These are phyloP conservation scores for Poicephalus meyeri DNA, from an alignment of 2,113 vertebrate genomes.

Conservation along the genomic window DNA sequence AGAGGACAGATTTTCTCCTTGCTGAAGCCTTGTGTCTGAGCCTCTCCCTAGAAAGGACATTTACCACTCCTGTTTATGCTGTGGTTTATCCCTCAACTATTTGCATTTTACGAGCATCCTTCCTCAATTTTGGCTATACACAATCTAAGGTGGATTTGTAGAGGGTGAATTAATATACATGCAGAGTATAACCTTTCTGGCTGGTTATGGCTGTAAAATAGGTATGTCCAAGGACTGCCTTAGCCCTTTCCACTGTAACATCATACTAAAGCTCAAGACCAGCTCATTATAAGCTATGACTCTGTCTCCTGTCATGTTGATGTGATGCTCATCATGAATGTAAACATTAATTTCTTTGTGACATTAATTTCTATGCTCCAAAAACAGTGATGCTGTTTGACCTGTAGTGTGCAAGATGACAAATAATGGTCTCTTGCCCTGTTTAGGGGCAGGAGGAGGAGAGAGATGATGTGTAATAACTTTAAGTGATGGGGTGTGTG, in stretches of 20 bases:
- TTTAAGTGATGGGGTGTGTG: neutral
- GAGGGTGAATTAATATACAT: neutral
- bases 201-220: neutral
- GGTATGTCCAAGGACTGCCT: neutral
- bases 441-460: neutral
- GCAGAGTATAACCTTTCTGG: neutral
- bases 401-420: neutral
- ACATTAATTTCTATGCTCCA: neutral
- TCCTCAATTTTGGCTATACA: neutral
- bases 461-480: neutral
- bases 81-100: neutral
- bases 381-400: neutral
- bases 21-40: neutral
- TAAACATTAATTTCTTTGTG: neutral
- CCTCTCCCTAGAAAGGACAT: neutral
- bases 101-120: neutral
- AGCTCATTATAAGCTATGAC: neutral
- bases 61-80: neutral
- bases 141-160: neutral
- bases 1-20: neutral
- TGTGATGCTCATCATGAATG: neutral
- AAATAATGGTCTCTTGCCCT: neutral
- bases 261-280: neutral
- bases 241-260: neutral
- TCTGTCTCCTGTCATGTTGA: neutral